Evolutionary conservation across 2,113 vertebrate species (phyloP), one percentile per base, ranked within the genome.

Genomic region (Hyla sarda): DNA sequence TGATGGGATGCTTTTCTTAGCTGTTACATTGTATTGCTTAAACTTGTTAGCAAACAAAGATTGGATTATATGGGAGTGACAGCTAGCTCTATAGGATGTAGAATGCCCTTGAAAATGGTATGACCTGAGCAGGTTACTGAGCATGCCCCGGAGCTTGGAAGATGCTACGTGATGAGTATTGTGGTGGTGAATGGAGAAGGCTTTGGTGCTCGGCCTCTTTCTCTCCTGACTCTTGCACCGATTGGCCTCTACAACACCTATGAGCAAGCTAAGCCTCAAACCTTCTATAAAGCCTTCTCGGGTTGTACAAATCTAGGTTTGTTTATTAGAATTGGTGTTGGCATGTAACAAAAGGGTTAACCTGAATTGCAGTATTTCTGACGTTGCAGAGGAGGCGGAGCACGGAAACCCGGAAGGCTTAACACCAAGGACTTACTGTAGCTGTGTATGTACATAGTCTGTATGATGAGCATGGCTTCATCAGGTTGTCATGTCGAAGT

Each of bases 401-500:
- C 12, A 1, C 54, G n/a, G 50, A 23, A 11, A 48, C 50, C 50
- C 34, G 65, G 65, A 81, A 86, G 84, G 67, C 45, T 28, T 25
- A 23, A 85, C 54, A 87, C 86, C 58, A 88, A 79, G 91, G 92
- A 69, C 76, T 0, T 3, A 82, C 21, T 34, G 5, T 41, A 41
- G 41, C 41, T 41, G 77, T 13, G 54, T 58, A n/a, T 58, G 48
- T 79, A 41, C 14, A 37, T 12, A 25, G 32, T 30, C 13, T 28
- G 10, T 79, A 54, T 23, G 54, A 34, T 21, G 21, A 28, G 45
- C 14, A 0, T 6, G 13, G 47, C 67, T 71, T 11, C 67, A 41
- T 71, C 19, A 41, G 25, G 65, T 16, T 47, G 37, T 16, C 23
- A 47, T 1, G 13, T 75, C 2, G 14, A 19, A n/a, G n/a, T n/a